phyloP scores from a whole-genome alignment of 2,888 invertebrate genomes.

The Agrotis clavis region DNA sequence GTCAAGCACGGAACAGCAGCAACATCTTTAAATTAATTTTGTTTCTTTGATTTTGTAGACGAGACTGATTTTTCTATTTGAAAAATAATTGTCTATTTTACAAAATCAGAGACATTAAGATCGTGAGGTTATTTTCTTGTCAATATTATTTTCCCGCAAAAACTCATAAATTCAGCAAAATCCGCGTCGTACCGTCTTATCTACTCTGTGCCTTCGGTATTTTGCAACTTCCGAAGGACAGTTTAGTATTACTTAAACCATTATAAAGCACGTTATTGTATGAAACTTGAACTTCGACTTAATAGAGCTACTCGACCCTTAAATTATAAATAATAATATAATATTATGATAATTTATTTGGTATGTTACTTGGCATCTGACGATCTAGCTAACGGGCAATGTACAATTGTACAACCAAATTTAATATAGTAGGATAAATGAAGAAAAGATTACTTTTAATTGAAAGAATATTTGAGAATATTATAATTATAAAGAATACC shows the following conservation, averaged over 20 bases:
- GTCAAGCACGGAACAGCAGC: no score
- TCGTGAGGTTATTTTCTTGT: no score
- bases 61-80: no score
- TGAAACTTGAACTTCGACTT: constrained; percentile 61
- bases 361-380: constrained; percentile 42
- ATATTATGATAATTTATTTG: constrained; percentile 68
- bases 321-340: no score
- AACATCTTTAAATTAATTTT: no score
- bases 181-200: constrained; percentile 16
- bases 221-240: constrained; percentile 59
- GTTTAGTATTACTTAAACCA: constrained; percentile 63
- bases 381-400: constrained; percentile 10
- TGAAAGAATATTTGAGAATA: no score
- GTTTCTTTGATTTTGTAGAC: no score
- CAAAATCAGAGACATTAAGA: no score
- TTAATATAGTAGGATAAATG: background rate
- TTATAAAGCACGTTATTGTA: constrained; percentile 63
- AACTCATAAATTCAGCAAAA: no score
- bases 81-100: no score
- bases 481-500: no score
- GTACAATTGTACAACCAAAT: background rate
- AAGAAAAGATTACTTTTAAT: no score
- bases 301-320: constrained; percentile 62
- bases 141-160: background rate
- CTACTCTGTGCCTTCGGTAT: constrained; percentile 47